Percentiles rank a stretch among this genome's conserved stretches.
Evolutionary conservation across 2,113 vertebrate species (phyloP).

Genomic region (Heterotis niloticus): DNA sequence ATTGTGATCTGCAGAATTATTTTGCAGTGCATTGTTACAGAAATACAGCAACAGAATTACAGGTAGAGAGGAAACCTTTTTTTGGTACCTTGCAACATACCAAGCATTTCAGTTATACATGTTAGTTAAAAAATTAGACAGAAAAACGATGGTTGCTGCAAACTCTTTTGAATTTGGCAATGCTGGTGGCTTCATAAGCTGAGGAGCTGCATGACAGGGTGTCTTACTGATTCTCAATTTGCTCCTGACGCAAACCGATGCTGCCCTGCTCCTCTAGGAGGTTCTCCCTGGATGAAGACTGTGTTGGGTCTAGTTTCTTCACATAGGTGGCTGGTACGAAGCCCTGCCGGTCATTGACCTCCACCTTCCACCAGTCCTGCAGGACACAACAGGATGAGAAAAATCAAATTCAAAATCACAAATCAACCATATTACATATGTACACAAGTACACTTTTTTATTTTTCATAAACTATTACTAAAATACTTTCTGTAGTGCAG

Average conservation of each 20-base stretch:
- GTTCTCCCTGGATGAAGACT: conserved; percentile 93
- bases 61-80: no score
- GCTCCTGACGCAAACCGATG: conserved; percentile 87
- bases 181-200: not conserved
- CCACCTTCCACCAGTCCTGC: conserved; percentile 99
- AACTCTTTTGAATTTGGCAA: no score
- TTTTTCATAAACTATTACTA: not conserved
- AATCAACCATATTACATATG: not conserved
- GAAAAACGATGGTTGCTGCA: no score
- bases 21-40: no score
- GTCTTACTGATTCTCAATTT: conserved; percentile 95
- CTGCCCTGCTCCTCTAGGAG: conserved; percentile 94
- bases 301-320: conserved; percentile 93
- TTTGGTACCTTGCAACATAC: no score
- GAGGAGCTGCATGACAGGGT: not conserved
- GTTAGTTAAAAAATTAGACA: no score
- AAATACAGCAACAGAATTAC: no score
- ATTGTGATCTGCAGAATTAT: no score
- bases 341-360: conserved; percentile 96
- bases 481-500: not conserved
- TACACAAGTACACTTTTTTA: not conserved
- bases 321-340: conserved; percentile 96
- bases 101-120: no score
- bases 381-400: not conserved
- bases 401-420: not conserved